Percentiles rank a stretch among this genome's conserved stretches.
These are phyloP conservation scores for Channa striata DNA, from an alignment of 2,797 vertebrate genomes.

Conservation along the genomic window DNA sequence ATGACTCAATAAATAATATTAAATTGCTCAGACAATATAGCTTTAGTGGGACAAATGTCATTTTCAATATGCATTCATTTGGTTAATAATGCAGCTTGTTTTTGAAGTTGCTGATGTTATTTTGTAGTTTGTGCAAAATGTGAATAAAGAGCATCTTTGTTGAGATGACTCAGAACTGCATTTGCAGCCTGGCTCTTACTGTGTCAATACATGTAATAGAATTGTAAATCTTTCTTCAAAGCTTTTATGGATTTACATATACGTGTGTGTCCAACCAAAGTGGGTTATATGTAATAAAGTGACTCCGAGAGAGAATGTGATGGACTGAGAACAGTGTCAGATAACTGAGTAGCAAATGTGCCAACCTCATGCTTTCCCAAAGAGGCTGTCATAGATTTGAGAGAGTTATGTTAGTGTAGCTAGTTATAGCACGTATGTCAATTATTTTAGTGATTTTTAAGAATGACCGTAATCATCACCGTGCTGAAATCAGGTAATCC, in stretches of 20 bases:
- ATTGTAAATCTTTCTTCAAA: slow-evolving; percentile 42
- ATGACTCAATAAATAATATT: slow-evolving; percentile 31
- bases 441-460: not conserved
- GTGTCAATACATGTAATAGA: slow-evolving; percentile 58
- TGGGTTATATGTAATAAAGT: slow-evolving; percentile 11
- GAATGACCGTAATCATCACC: slow-evolving; percentile 16
- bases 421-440: slow-evolving; percentile 6
- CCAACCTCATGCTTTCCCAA: slow-evolving; percentile 9
- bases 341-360: slow-evolving; percentile 17
- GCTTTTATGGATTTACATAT: slow-evolving; percentile 28
- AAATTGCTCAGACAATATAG: slow-evolving; percentile 48
- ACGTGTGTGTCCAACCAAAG: slow-evolving; percentile 11
- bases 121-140: slow-evolving; percentile 58
- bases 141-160: slow-evolving; percentile 62
- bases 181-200: slow-evolving; percentile 46
- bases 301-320: slow-evolving; percentile 31
- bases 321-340: slow-evolving; percentile 19
- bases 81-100: slow-evolving; percentile 59
- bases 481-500: slow-evolving; percentile 4
- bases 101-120: slow-evolving; percentile 54
- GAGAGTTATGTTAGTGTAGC: slow-evolving; percentile 10
- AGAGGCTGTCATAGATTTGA: not conserved
- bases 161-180: slow-evolving; percentile 49
- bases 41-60: slow-evolving; percentile 50
- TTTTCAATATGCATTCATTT: slow-evolving; percentile 61